phyloP scores from a whole-genome alignment of 2,888 invertebrate species.

The Drosophila ochracea region DNA sequence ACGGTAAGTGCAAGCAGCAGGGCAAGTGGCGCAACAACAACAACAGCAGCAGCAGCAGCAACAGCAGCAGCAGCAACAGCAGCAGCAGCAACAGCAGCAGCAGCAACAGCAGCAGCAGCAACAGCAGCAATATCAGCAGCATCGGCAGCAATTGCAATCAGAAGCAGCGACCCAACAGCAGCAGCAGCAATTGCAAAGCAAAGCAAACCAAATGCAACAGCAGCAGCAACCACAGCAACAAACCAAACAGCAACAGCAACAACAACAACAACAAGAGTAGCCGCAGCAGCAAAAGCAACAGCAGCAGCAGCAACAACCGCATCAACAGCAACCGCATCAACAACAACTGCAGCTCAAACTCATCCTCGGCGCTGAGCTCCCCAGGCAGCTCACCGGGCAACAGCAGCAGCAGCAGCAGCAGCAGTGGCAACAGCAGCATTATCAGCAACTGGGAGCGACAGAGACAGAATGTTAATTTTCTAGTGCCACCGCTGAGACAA shows the following conservation, averaged over 20 bases:
- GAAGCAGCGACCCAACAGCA: slow-evolving; percentile 31
- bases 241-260: slow-evolving; percentile 5
- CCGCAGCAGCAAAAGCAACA: slow-evolving; percentile 30
- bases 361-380: slow-evolving; percentile 75
- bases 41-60: slow-evolving; percentile 30
- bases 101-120: background rate
- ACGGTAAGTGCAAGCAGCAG: slow-evolving; percentile 34
- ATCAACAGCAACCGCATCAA: slow-evolving; percentile 19
- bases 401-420: slow-evolving; percentile 36
- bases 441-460: slow-evolving; percentile 18
- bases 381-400: slow-evolving; percentile 77
- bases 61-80: slow-evolving; percentile 14
- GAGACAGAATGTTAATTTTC: slow-evolving; percentile 50
- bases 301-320: slow-evolving; percentile 1
- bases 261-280: slow-evolving; percentile 53
- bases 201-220: slow-evolving; percentile 42
- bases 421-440: slow-evolving; percentile 5
- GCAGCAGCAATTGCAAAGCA: slow-evolving; percentile 14
- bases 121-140: slow-evolving; percentile 1
- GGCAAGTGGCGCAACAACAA: slow-evolving; percentile 51
- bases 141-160: background rate
- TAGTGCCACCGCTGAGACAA: slow-evolving; percentile 84
- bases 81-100: slow-evolving; percentile 7
- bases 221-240: slow-evolving; percentile 26
- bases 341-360: slow-evolving; percentile 22